A percentile compares a stretch with the other conserved stretches of the same genome.
Evolutionary conservation across 2,113 vertebrate species (phyloP).

Genomic region (Columbina picui): DNA sequence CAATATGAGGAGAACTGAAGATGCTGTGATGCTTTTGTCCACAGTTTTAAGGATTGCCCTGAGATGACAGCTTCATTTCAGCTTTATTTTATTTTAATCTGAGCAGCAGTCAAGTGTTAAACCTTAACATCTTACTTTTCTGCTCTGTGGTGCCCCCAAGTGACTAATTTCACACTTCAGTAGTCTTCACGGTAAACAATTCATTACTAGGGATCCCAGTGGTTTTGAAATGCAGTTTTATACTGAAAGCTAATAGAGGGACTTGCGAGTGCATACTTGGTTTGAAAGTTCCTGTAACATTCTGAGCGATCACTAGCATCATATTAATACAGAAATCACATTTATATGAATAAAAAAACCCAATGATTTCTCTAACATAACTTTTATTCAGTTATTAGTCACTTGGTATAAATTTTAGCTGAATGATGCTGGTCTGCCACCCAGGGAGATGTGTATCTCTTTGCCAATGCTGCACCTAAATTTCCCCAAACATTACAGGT

Average conservation of each 20-base stretch:
- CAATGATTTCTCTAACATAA: neutral
- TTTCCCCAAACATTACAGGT: neutral
- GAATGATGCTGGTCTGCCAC: neutral
- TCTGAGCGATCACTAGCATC: neutral
- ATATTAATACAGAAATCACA: neutral
- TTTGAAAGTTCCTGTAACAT: neutral
- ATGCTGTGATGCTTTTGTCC: neutral
- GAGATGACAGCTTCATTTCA: neutral
- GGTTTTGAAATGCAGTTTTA: neutral
- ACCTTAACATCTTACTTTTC: neutral
- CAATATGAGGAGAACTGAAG: neutral
- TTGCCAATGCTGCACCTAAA: neutral
- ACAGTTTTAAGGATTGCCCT: neutral
- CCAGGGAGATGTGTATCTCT: neutral
- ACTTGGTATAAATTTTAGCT: neutral
- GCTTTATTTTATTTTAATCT: neutral
- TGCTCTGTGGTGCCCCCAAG: slow-evolving; percentile 53
- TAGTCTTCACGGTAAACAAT: neutral
- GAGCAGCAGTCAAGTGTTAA: neutral
- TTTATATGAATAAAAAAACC: neutral
- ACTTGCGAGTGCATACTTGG: neutral
- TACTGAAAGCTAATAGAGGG: neutral
- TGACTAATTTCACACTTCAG: neutral
- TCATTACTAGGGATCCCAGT: neutral
- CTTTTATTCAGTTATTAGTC: neutral